Evolutionary conservation across 2,888 invertebrate species (phyloP).

Genomic region (Pantelozetes paolii): DNA sequence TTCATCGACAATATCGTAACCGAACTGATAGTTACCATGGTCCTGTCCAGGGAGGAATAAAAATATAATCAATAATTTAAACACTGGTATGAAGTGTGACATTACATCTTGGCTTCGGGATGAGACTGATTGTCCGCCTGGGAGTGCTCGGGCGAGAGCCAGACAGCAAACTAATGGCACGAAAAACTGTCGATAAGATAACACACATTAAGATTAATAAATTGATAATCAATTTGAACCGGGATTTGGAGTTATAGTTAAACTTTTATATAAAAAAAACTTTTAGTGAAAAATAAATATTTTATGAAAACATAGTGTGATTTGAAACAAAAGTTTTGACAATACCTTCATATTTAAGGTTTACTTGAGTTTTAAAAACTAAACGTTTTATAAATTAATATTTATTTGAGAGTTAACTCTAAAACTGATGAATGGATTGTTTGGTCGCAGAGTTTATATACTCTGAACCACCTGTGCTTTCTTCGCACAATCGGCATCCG

Average conservation of each 20-base stretch:
- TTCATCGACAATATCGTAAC: conserved; percentile 33
- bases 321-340: not conserved
- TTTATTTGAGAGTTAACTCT: not conserved
- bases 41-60: not conserved
- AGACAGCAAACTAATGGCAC: conserved; percentile 30
- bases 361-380: not conserved
- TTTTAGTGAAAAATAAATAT: too few species aligned
- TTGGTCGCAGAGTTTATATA: not conserved
- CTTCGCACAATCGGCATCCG: conserved; percentile 25
- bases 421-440: not conserved
- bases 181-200: conserved; percentile 8
- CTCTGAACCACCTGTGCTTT: not conserved
- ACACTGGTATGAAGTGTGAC: not conserved
- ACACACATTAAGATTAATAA: not conserved
- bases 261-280: too few species aligned
- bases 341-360: conserved; percentile 9
- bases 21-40: conserved; percentile 32
- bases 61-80: not conserved
- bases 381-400: not conserved
- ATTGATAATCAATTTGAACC: not conserved
- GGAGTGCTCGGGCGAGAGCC: conserved; percentile 4
- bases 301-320: too few species aligned
- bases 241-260: too few species aligned
- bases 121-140: conserved; percentile 28
- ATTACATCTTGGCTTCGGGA: conserved; percentile 30